phyloP scores from a whole-genome alignment of 2,797 vertebrate genomes.

The Centropyge bicolor region DNA sequence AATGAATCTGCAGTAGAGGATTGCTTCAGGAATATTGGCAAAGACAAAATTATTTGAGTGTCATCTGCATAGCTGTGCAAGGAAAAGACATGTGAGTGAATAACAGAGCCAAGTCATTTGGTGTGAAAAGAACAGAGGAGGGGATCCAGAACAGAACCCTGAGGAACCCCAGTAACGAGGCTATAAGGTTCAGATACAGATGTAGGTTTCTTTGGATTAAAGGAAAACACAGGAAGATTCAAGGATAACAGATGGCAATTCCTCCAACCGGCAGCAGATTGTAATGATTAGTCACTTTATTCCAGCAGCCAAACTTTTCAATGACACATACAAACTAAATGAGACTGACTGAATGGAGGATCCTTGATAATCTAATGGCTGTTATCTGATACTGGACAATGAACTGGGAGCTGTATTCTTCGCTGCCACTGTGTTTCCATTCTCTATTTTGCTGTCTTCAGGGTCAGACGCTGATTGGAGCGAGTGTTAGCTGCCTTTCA shows the following conservation, averaged over 20 bases:
- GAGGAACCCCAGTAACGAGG: neutral
- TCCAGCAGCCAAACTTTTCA: constrained; percentile 32
- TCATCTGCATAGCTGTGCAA: neutral
- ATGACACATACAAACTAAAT: neutral
- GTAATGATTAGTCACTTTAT: neutral
- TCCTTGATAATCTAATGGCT: neutral
- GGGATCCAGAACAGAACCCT: neutral
- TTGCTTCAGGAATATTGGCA: neutral
- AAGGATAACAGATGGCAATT: neutral
- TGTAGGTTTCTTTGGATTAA: neutral
- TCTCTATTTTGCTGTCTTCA: constrained; percentile 12
- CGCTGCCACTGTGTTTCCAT: constrained; percentile 25
- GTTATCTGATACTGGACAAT: constrained; percentile 3
- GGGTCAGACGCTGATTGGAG: constrained; percentile 48
- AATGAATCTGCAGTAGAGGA: neutral
- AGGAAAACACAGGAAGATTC: neutral
- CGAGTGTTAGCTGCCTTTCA: constrained; percentile 30
- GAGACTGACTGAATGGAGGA: neutral
- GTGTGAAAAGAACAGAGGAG: neutral
- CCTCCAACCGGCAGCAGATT: neutral
- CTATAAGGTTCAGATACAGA: neutral
- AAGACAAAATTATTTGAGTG: neutral
- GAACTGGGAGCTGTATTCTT: constrained; percentile 13
- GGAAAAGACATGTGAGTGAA: neutral
- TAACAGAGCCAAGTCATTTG: neutral